Base-by-base conservation (phyloP, 2,888 invertebrate genomes). In the Danaus chrysippus region DNA sequence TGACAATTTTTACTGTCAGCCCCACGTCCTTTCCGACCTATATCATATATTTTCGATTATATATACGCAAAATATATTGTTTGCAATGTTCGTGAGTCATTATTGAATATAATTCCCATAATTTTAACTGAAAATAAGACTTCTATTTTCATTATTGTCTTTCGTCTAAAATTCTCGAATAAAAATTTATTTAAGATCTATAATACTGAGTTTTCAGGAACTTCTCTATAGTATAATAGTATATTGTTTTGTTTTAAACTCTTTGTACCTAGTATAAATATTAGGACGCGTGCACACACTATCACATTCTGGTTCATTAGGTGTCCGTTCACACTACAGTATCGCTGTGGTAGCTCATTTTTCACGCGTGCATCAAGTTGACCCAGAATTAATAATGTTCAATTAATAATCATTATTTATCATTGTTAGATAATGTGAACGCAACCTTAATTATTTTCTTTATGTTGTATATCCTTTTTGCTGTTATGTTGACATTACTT, bases 221-320 rank as follows among this genome's bases (percentile, higher is more conserved):
- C 23, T 34, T 34, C 23, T 34, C 23, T 34, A 34, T 34, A 0
- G 13, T 46, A 12, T 6, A 9, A 46, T 46, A 6, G 13, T 5
- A 46, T 46, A 49, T 15, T 3, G 49, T 49, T 3, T n/a, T 10
- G 17, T 10, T 17, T 3, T 10, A 10, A 17, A 49, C 17, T 11
- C 11, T 49, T 10, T 17, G 17, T 15, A 17, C 8, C 17, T 6
- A 68, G 66, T 66, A 64, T 52, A 58, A 63, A 54, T 64, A 54
- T 62, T 61, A 63, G 64, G 63, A 58, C 63, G 59, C 67, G 66
- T 69, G 82, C 80, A 82, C 82, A 79, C 79, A 77, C 83, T 89
- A 90, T 90, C 89, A 77, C 71, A 78, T 90, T 90, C 90, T 87
- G 79, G 78, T 87, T 89, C 89, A 90, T 90, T 90, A 89, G 76